Evolutionary conservation across 92 coral and sea anemone genomes (phyloP), one percentile per base, ranked within the genome.

Genomic region (Paragorgia papillata): DNA sequence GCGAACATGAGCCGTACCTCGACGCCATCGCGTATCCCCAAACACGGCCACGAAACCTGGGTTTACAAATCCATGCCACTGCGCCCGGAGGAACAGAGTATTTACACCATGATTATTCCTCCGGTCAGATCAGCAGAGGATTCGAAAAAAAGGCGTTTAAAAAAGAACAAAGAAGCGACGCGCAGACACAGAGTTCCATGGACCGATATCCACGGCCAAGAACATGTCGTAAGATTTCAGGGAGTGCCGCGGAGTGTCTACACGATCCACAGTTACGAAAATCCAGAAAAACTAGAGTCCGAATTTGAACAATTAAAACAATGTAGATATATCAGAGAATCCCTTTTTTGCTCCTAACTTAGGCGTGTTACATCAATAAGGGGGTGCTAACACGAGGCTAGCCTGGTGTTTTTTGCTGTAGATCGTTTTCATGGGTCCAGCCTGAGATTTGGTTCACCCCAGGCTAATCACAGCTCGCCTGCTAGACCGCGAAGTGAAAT

Each of bases 81-180:
- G 3, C 8, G 1, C 59, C 37, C 75, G 0, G 75, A 68, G 55
- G 24, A 19, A 15, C 75, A 68, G 46, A 68, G 75, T 46, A 68
- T 68, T 24, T 68, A 68, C 40, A 68, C 75, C 2, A 25, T 68
- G 58, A 59, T 68, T 2, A 34, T 68, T 1, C 75, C 75, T 53
- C 75, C 75, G 26, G 75, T 29, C 13, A 2, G 53, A 18, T 7
- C 25, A 0, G 75, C 37, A 0, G 75, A 68, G 40, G 59, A 68
- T 35, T 25, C 75, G 37, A 49, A 49, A 51, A 44, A 68, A 30
- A 15, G 9, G 18, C 59, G 60, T 6, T 32, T 30, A 0, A 68
- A 68, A 39, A 68, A 49, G 30, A 56, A 3, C 1, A 22, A 56
- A 7, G 17, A 56, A 56, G 22, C 15, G 29, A 56, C 5, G 30